Evolutionary conservation across 2,888 invertebrate species (phyloP), one percentile per base, ranked within the genome.

Genomic region (Drosophila subsilvestris): DNA sequence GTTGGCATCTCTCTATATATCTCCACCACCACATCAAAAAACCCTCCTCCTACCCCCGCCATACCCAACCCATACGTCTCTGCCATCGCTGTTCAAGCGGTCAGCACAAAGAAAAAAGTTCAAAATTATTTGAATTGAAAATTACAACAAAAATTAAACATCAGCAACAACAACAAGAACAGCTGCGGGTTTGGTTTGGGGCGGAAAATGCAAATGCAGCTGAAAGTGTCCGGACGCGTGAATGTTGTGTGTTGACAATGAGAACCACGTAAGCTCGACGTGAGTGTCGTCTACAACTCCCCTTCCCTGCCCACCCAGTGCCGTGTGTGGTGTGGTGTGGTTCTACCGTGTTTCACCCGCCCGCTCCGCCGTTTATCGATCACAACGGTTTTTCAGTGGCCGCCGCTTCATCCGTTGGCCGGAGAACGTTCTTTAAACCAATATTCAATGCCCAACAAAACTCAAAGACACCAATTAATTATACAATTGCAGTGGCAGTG

Each of bases 401-500:
- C 14, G 3, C 42, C 48, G 42, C 48, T 14, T 12, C 4, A 10
- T 18, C 14, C 3, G 37, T 25, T 18, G 4, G 17, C 18, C 25
- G 37, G 37, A 37, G 37, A n/a, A 73, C 54, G 59, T 53, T 61
- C 14, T 65, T 48, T 72, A 71, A 80, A 80, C 68, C 53, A 20
- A 60, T 77, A 77, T 79, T 81, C 55, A 75, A 81, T 77, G 75
- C 79, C 79, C 60, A 63, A 71, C 68, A 68, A 32, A 54, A 42
- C 50, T 56, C 49, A 63, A 67, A 67, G 14, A 37, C 37, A 63
- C 60, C 63, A 60, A 43, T 49, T 68, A 83, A 86, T 83, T 83
- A 83, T 83, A 83, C 83, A 83, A 83, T 83, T 83, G 86, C 80
- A 86, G 80, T 79, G 61, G 61, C 68, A 62, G 86, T 83, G 86